phyloP scores from a whole-genome alignment of 2,888 invertebrate genomes.

The Mongoloraphidia duomilia region DNA sequence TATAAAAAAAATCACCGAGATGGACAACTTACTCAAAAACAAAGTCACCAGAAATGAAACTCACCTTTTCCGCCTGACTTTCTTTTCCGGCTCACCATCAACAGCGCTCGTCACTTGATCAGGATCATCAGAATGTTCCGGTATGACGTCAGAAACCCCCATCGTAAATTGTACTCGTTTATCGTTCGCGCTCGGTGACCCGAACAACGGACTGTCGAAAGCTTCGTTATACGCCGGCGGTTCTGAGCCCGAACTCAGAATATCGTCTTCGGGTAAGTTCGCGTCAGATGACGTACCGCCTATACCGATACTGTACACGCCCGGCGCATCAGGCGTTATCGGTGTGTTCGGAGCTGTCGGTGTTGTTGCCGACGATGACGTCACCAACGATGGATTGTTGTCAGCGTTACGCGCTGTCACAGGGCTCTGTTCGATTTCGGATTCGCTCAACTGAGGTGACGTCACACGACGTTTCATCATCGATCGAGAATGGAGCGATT shows the following conservation, averaged over 20 bases:
- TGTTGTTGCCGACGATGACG: slow-evolving; percentile 7
- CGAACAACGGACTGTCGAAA: slow-evolving; percentile 18
- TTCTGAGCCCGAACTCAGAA: slow-evolving; percentile 15
- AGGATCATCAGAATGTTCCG: slow-evolving; percentile 24
- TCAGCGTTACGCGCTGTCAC: not conserved
- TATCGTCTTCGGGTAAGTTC: slow-evolving; percentile 24
- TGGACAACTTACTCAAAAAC: not conserved
- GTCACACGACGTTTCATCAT: slow-evolving; percentile 34
- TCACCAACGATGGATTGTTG: slow-evolving; percentile 7
- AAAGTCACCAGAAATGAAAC: slow-evolving; percentile 4
- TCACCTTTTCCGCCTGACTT: slow-evolving; percentile 34
- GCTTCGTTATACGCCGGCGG: slow-evolving; percentile 29
- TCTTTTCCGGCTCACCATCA: slow-evolving; percentile 26
- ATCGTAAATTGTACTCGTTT: slow-evolving; percentile 36
- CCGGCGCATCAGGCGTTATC: slow-evolving; percentile 14
- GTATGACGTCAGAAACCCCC: slow-evolving; percentile 24
- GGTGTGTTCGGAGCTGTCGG: slow-evolving; percentile 10
- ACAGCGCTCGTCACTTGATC: slow-evolving; percentile 16
- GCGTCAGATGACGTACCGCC: slow-evolving; percentile 4
- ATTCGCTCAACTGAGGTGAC: slow-evolving; percentile 17
- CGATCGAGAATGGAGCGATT: slow-evolving; percentile 38
- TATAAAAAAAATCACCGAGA: not conserved
- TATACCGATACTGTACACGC: slow-evolving; percentile 4
- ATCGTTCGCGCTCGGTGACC: slow-evolving; percentile 22
- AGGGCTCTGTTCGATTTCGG: slow-evolving; percentile 1